Evolutionary conservation across 2,797 vertebrate genomes (phyloP).

Genomic region (Erpetoichthys calabaricus): DNA sequence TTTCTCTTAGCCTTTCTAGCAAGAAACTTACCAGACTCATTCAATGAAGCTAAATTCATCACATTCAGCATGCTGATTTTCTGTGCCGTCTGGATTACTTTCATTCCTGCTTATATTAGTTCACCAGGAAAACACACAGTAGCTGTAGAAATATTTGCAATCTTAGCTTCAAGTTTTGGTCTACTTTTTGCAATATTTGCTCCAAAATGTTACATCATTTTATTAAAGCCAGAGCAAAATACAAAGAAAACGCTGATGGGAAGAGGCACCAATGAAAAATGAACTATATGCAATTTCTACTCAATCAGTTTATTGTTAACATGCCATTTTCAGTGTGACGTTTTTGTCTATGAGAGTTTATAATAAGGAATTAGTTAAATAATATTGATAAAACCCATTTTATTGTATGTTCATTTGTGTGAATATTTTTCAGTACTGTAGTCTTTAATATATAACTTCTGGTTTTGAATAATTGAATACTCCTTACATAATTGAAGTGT

Average conservation of each 20-base stretch:
- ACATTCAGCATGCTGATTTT: slow-evolving; percentile 37
- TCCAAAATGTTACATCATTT: slow-evolving; percentile 33
- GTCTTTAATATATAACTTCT: too few relatives aligned
- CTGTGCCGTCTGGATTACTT: slow-evolving; percentile 31
- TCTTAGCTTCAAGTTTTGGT: slow-evolving; percentile 30
- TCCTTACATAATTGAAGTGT: too few relatives aligned
- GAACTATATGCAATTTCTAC: too few relatives aligned
- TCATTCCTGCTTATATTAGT: slow-evolving; percentile 33
- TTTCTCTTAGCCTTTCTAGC: slow-evolving; percentile 31
- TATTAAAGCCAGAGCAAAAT: slow-evolving; percentile 31
- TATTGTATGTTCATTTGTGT: too few relatives aligned
- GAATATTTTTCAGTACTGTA: too few relatives aligned
- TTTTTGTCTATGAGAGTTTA: too few relatives aligned
- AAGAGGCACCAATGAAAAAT: background rate
- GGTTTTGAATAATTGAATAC: too few relatives aligned
- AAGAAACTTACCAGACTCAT: slow-evolving; percentile 30
- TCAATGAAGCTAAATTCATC: slow-evolving; percentile 36
- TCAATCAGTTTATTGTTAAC: too few relatives aligned
- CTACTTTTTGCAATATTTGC: slow-evolving; percentile 31
- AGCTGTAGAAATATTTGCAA: slow-evolving; percentile 35
- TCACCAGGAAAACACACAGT: slow-evolving; percentile 32
- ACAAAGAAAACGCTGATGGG: slow-evolving; percentile 29
- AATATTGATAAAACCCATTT: too few relatives aligned
- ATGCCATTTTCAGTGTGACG: too few relatives aligned
- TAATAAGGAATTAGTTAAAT: too few relatives aligned